Base-by-base conservation (phyloP, 2,888 invertebrate genomes). In the Serripes groenlandicus region DNA sequence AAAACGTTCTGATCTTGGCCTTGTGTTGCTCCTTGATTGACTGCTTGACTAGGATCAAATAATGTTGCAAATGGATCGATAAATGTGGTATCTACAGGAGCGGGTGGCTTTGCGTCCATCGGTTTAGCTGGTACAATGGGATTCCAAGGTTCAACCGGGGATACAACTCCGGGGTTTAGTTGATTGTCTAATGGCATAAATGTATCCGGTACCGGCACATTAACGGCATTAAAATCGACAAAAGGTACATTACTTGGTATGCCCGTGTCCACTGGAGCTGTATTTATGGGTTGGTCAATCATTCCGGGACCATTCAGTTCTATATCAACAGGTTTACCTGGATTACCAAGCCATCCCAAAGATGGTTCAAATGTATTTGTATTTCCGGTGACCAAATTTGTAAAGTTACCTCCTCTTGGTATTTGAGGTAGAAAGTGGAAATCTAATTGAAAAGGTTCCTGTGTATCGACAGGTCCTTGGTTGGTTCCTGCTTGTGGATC, bases 341-440 rank as follows among this genome's bases (percentile, higher is more conserved):
- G 32, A 15, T 21, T 28, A 32, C 70, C 70, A 1, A 70, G n/a
- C 52, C 70, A 52, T 15, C n/a, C 52, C n/a, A 32, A 21, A 3
- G 52, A 34, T 4, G 52, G 54, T 30, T 28, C 7, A 54, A 70
- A 70, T n/a, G 52, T 70, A 28, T 70, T 49, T 18, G 70, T 70
- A 9, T 54, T 30, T 15, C 70, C 70, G n/a, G 70, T 49, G 15
- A 70, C 54, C 9, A 70, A 34, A 23, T 70, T 70, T 9, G 54
- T 54, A n/a, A 70, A 70, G 28, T 52, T 32, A 18, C 35, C 54
- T 7, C 70, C 70, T 3, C 5, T 15, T 11, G 70, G 70, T 18
- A 70, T 28, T 7, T 28, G 11, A 26, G 70, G 70, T 54, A 70
- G 21, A 23, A 70, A 70, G 18, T 70, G 70, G 18, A 70, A 52